Conservation (phyloP, 2,888 invertebrate genomes). For the Eulithis prunata region DNA sequence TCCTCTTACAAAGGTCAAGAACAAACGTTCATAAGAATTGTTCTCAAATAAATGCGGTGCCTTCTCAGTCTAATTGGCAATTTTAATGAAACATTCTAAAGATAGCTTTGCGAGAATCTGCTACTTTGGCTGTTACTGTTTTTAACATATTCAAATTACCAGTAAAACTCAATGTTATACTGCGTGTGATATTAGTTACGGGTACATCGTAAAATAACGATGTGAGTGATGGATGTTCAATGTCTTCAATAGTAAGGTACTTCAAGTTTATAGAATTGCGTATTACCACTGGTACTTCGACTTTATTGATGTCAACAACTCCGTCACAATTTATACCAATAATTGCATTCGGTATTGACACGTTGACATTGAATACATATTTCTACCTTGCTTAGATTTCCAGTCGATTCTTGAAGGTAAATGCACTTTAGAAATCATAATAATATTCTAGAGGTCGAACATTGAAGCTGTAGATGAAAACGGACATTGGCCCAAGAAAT, state of each 20-base stretch:
- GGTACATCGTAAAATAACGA: background rate
- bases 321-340: slow-evolving; percentile 19
- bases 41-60: slow-evolving; percentile 21
- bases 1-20: slow-evolving; percentile 20
- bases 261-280: slow-evolving; percentile 13
- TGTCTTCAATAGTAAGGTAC: slow-evolving; percentile 7
- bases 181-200: background rate
- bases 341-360: slow-evolving; percentile 19
- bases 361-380: slow-evolving; percentile 22
- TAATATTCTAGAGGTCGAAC: slow-evolving; percentile 16
- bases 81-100: slow-evolving; percentile 11
- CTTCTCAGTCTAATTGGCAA: slow-evolving; percentile 20
- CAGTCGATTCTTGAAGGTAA: slow-evolving; percentile 16
- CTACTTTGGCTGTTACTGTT: background rate
- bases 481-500: slow-evolving; percentile 20
- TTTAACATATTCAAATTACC: background rate
- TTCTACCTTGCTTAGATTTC: slow-evolving; percentile 13
- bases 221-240: background rate
- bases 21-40: slow-evolving; percentile 22
- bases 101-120: background rate
- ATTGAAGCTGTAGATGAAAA: slow-evolving; percentile 10
- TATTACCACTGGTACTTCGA: background rate
- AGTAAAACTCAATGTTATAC: background rate
- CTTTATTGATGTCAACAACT: slow-evolving; percentile 14
- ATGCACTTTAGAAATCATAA: slow-evolving; percentile 5